These are phyloP conservation scores for Charaxes varanes DNA, from an alignment of 1,140 invertebrate genomes.

Conservation along the genomic window DNA sequence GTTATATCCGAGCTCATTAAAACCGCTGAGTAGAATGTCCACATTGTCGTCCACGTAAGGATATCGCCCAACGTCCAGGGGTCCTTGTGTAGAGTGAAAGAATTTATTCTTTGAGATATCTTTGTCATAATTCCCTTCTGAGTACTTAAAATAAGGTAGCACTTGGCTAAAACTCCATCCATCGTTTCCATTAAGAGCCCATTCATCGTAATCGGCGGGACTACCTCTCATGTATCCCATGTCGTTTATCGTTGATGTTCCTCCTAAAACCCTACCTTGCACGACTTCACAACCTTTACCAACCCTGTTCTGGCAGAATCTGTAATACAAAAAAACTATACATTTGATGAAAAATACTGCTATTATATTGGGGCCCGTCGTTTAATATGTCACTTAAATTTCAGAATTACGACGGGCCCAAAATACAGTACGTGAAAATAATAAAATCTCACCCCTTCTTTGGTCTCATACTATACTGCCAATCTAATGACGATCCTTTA, in stretches of 20 bases:
- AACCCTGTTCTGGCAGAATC: constrained; percentile 51
- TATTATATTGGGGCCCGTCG: background rate
- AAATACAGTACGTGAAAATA: constrained; percentile 5
- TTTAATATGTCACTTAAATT: background rate
- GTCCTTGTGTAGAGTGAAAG: constrained; percentile 59
- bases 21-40: constrained; percentile 63
- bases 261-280: constrained; percentile 83
- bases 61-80: constrained; percentile 59
- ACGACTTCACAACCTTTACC: constrained; percentile 52
- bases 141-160: constrained; percentile 80
- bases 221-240: constrained; percentile 88
- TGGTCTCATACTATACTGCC: constrained; percentile 80
- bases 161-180: constrained; percentile 82
- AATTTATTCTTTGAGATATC: constrained; percentile 60
- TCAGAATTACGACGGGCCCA: background rate
- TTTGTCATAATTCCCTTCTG: constrained; percentile 67
- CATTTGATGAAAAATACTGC: constrained; percentile 33
- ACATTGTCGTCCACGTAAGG: constrained; percentile 58
- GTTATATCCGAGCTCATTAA: constrained; percentile 63
- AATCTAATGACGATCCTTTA: constrained; percentile 77
- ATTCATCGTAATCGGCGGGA: constrained; percentile 80
- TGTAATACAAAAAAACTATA: constrained; percentile 37
- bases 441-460: constrained; percentile 73
- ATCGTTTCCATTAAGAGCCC: constrained; percentile 76
- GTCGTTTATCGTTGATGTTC: constrained; percentile 85